Base-by-base conservation (phyloP, 2,888 invertebrate genomes). In the Leptinotarsa peninsularis region DNA sequence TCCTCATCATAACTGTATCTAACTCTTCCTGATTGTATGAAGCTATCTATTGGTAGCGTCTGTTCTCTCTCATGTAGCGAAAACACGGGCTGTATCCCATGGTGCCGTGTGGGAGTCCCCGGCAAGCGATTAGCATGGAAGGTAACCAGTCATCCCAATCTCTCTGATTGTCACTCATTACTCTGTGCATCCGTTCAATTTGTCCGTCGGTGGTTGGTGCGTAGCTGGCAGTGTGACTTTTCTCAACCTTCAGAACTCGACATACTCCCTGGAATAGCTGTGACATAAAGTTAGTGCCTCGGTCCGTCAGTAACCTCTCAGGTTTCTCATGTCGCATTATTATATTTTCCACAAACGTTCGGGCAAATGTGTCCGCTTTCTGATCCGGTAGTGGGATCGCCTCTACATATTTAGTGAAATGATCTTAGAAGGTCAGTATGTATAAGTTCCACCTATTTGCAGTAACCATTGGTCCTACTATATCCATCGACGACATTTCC, bases 171-270 rank as follows among this genome's bases (percentile, higher is more conserved):
- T 17, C 0, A 4, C 17, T 60, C 60, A 60, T 3, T n/a, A 60
- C 60, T 14, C 60, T 60, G 13, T 27, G 27, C 23, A 27, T 27
- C 2, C 23, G 23, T 71, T 86, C 86, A 0, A 86, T 74, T 54
- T 81, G 73, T 4, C 84, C 85, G 70, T 87, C 86, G 1, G 81
- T 71, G 18, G 78, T 75, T 4, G 86, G 84, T 33, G 83, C 82
- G 69, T 84, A 85, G 5, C 84, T 74, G 0, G 83, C 80, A 0
- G 84, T 85, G 52, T 80, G 78, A 4, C 83, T 50, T 68, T 80
- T 82, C 21, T 78, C 67, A 7, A 85, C 83, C 0, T 77, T 71
- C 21, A 85, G 68, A 7, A 79, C 56, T 66, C 78, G 75, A 33
- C 83, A 82, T 2, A 83, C 69, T 49, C 82, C 76, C 56, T 78